These are phyloP conservation scores for Rotaria socialis DNA, from an alignment of 2,888 invertebrate species.

Conservation along the genomic window DNA sequence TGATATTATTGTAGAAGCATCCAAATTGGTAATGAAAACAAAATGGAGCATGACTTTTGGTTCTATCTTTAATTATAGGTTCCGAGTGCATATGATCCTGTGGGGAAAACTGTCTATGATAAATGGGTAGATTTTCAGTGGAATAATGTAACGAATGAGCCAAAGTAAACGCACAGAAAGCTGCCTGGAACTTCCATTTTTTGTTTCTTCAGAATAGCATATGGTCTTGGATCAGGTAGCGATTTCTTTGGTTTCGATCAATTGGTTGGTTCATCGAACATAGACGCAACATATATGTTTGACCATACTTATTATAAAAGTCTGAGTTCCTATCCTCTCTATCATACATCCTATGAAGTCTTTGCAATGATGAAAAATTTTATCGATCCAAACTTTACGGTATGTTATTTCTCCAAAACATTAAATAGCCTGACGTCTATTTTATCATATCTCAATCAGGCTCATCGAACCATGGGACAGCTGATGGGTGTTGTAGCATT, in stretches of 20 bases:
- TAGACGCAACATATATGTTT: conserved; percentile 30
- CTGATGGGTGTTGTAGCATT: neutral
- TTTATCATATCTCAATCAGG: conserved; percentile 18
- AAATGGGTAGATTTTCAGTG: conserved; percentile 41
- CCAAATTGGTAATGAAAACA: neutral
- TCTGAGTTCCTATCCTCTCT: conserved; percentile 55
- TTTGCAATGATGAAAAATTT: conserved; percentile 55
- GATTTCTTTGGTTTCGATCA: conserved; percentile 47
- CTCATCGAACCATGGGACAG: neutral
- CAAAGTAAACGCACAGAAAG: too few species aligned
- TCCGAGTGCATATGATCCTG: neutral
- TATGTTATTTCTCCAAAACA: conserved; percentile 43
- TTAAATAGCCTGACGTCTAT: neutral
- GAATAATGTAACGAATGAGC: neutral
- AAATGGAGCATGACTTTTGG: too few species aligned
- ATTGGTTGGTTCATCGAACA: conserved; percentile 44
- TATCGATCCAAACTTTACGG: conserved; percentile 56
- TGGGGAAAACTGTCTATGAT: conserved; percentile 39
- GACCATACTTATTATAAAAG: neutral
- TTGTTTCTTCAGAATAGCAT: neutral
- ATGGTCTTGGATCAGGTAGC: conserved; percentile 47
- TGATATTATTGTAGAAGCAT: neutral
- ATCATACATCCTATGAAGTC: conserved; percentile 60
- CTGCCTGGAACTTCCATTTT: too few species aligned
- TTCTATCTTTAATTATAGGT: too few species aligned